Percentiles rank a stretch among this genome's conserved stretches.
Conservation (phyloP, 2,888 invertebrate genomes). For the Achlya flavicornis region DNA sequence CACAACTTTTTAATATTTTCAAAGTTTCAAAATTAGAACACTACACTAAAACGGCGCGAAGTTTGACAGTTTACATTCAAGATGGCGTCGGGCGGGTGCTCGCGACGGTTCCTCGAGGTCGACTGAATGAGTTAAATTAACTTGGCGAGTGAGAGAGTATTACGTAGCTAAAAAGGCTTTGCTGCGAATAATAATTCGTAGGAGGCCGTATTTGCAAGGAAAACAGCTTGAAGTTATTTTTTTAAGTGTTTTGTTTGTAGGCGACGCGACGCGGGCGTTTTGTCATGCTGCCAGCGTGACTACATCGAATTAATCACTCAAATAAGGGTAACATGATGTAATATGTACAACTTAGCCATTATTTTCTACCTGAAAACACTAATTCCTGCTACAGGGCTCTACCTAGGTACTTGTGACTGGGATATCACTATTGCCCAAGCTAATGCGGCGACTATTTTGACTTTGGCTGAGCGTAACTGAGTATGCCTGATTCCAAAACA, state of each 20-base stretch:
- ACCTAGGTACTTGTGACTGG: too few species aligned
- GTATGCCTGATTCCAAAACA: too few species aligned
- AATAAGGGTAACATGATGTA: not conserved
- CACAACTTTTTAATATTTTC: constrained; percentile 24
- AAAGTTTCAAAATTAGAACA: constrained; percentile 38
- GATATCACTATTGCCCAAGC: too few species aligned
- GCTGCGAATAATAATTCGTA: constrained; percentile 50
- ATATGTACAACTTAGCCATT: not conserved
- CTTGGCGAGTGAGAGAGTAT: constrained; percentile 61
- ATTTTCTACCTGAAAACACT: too few species aligned
- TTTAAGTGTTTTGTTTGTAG: constrained; percentile 49
- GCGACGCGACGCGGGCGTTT: constrained; percentile 49
- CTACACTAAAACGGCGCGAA: constrained; percentile 64
- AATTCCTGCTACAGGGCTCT: too few species aligned
- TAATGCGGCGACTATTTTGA: too few species aligned
- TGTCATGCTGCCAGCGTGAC: constrained; percentile 37
- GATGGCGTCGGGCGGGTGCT: constrained; percentile 61
- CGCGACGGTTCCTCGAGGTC: constrained; percentile 72
- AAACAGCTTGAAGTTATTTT: constrained; percentile 58
- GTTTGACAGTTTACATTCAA: constrained; percentile 55
- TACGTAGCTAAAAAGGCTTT: constrained; percentile 64
- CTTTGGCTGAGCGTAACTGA: too few species aligned
- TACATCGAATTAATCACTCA: constrained; percentile 1
- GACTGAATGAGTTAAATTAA: constrained; percentile 66
- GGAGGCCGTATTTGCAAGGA: constrained; percentile 74